Conservation (phyloP, 2,113 vertebrate genomes). For the Scopus umbretta region DNA sequence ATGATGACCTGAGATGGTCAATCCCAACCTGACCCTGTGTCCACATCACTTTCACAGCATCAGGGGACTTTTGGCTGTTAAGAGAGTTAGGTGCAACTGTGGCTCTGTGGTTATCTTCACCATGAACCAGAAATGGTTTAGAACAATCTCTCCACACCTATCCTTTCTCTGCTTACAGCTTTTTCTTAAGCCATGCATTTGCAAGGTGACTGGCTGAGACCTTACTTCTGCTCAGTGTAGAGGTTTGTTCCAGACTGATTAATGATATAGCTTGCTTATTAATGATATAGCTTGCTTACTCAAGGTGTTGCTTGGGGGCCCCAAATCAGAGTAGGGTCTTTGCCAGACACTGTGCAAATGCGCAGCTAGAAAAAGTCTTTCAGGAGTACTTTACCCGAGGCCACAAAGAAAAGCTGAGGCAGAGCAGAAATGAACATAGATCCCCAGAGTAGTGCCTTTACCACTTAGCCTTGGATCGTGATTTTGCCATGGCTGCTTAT, state of each 20-base stretch:
- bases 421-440: neutral
- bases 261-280: neutral
- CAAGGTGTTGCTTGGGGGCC: neutral
- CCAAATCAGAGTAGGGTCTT: neutral
- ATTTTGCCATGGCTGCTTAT: neutral
- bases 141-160: neutral
- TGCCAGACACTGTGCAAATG: neutral
- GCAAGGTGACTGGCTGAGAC: neutral
- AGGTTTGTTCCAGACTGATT: neutral
- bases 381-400: neutral
- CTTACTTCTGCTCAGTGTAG: neutral
- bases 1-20: neutral
- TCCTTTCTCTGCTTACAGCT: neutral
- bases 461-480: neutral
- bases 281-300: neutral
- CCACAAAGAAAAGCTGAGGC: neutral
- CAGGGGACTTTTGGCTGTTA: neutral
- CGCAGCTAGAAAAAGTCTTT: neutral
- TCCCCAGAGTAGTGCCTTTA: neutral
- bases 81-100: neutral
- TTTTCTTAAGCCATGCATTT: neutral
- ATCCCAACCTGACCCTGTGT: neutral
- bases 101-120: neutral
- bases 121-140: neutral
- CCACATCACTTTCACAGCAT: neutral